Evolutionary conservation across 2,888 invertebrate genomes (phyloP).

Genomic region (Lepas anatifera): DNA sequence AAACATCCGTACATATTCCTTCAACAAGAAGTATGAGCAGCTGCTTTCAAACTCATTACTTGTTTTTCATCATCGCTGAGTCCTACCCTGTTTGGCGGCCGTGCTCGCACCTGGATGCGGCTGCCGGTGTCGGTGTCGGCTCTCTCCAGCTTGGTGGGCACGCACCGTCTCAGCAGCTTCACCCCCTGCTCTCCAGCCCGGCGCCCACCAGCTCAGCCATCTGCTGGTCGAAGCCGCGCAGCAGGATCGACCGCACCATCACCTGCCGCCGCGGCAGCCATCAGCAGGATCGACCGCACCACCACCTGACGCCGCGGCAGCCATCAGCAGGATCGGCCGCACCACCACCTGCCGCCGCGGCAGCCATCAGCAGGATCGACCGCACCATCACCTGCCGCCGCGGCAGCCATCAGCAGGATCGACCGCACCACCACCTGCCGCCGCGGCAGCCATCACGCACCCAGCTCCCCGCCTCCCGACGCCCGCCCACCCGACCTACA

Average conservation of each 20-base stretch:
- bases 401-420: too few species aligned
- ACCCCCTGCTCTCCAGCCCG: slow-evolving; percentile 40
- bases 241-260: slow-evolving; percentile 43
- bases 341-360: slow-evolving; percentile 34
- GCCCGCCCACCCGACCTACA: too few species aligned
- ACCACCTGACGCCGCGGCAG: slow-evolving; percentile 30
- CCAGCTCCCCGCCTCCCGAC: too few species aligned
- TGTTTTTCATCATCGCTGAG: too few species aligned
- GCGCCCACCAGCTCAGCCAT: slow-evolving; percentile 42
- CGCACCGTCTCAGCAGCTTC: slow-evolving; percentile 36
- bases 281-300: slow-evolving; percentile 42
- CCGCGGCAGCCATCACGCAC: too few species aligned
- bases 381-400: slow-evolving; percentile 37
- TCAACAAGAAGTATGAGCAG: too few species aligned
- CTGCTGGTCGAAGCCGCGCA: slow-evolving; percentile 47
- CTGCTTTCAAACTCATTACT: too few species aligned
- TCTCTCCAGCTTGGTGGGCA: slow-evolving; percentile 49
- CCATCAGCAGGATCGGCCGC: too few species aligned
- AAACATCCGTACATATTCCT: too few species aligned
- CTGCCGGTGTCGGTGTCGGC: slow-evolving; percentile 35
- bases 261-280: slow-evolving; percentile 25
- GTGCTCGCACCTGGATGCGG: slow-evolving; percentile 25
- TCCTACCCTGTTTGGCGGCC: too few species aligned
- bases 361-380: too few species aligned
- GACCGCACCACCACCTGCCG: slow-evolving; percentile 37